Conservation (phyloP, 1,140 invertebrate genomes). For the Drusus annulatus region DNA sequence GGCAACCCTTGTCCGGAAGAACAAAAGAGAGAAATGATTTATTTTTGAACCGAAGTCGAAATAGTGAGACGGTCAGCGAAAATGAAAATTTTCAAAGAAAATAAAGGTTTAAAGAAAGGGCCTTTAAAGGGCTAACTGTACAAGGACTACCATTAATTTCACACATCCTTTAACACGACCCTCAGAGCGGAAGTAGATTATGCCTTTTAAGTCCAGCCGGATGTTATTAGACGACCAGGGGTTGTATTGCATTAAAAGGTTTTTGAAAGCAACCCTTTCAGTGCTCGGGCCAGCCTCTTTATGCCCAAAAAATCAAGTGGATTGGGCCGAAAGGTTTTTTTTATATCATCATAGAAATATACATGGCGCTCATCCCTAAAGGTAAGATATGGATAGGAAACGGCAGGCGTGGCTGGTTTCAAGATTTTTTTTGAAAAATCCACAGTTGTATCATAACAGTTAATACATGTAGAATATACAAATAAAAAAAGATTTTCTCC, state of each 20-base stretch:
- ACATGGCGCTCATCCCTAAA: conserved; percentile 4
- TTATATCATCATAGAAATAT: conserved; percentile 33
- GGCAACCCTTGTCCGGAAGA: too few relatives aligned
- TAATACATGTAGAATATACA: too few relatives aligned
- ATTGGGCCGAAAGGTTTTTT: conserved; percentile 16
- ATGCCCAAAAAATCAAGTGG: conserved; percentile 41
- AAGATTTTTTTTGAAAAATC: too few relatives aligned
- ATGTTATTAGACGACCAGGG: conserved; percentile 56
- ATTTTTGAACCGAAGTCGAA: too few relatives aligned
- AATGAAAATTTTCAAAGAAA: conserved; percentile 1
- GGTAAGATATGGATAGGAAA: neutral
- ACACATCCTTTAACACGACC: conserved; percentile 39
- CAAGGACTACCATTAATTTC: conserved; percentile 42
- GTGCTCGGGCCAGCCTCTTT: conserved; percentile 12
- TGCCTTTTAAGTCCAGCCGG: conserved; percentile 53
- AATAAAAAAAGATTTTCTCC: too few relatives aligned
- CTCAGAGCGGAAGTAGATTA: conserved; percentile 46
- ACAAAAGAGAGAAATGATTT: too few relatives aligned
- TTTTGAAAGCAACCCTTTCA: conserved; percentile 52
- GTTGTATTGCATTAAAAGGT: conserved; percentile 58
- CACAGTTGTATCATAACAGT: too few relatives aligned
- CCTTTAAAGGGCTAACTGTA: conserved; percentile 27
- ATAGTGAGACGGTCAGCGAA: too few relatives aligned
- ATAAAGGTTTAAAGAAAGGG: neutral
- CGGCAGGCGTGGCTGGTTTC: neutral